Percentiles rank a stretch among this genome's conserved stretches.
Evolutionary conservation across 2,797 vertebrate species (phyloP).

Genomic region (Sebastiscus tertius): DNA sequence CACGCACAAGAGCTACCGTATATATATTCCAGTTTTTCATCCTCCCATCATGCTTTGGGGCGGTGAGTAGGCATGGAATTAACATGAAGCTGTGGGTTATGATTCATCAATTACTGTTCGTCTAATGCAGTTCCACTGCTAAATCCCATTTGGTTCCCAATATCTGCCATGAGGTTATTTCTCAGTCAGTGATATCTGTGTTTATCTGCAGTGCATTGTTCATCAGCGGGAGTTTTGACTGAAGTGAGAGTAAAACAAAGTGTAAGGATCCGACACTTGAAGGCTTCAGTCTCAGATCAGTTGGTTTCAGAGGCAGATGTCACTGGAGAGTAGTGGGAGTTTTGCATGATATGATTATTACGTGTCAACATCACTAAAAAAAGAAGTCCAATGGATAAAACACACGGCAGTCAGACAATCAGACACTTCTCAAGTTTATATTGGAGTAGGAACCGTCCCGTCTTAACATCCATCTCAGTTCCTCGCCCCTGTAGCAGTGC

Average conservation of each 20-base stretch:
- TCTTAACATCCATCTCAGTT: too few relatives aligned
- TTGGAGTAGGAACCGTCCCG: not conserved
- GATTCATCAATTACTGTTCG: conserved; percentile 27
- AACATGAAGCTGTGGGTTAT: not conserved
- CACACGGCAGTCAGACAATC: too few relatives aligned
- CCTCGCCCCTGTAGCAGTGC: too few relatives aligned
- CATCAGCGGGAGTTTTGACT: not conserved
- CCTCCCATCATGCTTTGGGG: not conserved
- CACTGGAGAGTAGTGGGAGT: too few relatives aligned
- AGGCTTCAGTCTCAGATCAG: too few relatives aligned
- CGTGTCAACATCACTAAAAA: too few relatives aligned
- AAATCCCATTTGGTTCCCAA: not conserved
- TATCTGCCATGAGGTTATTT: not conserved
- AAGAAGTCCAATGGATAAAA: too few relatives aligned
- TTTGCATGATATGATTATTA: too few relatives aligned
- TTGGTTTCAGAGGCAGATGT: too few relatives aligned
- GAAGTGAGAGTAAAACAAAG: too few relatives aligned
- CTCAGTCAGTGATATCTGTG: not conserved
- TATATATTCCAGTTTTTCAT: not conserved
- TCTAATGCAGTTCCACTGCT: not conserved
- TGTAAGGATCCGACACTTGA: too few relatives aligned
- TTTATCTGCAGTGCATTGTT: not conserved
- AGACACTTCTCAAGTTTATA: not conserved
- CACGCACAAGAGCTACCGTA: not conserved
- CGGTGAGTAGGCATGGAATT: conserved; percentile 19